phyloP scores from a whole-genome alignment of 2,797 vertebrate genomes.

The Siniperca scherzeri region DNA sequence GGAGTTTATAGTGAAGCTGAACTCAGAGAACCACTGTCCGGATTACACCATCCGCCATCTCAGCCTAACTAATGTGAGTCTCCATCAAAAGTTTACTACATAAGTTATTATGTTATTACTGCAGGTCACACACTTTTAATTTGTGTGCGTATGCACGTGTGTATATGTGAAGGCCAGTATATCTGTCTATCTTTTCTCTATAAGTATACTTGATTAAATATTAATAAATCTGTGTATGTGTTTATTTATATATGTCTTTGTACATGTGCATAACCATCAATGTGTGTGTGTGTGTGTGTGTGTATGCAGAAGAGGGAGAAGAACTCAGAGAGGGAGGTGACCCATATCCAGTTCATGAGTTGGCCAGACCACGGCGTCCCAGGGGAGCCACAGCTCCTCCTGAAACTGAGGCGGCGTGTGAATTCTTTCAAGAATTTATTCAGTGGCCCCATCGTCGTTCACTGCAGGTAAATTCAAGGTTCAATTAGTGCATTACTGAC shows the following conservation, averaged over 20 bases:
- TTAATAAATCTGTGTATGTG: not conserved
- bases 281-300: conserved; percentile 27
- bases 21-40: conserved; percentile 88
- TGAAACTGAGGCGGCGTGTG: conserved; percentile 93
- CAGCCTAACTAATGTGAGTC: conserved; percentile 86
- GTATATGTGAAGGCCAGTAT: not conserved
- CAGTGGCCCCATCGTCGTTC: conserved; percentile 94
- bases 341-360: conserved; percentile 97
- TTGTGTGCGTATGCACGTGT: not conserved
- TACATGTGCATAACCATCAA: not conserved
- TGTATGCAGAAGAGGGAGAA: conserved; percentile 89
- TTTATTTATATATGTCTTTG: not conserved
- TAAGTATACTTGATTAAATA: not conserved
- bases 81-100: not conserved
- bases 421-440: conserved; percentile 97
- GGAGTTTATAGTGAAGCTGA: conserved; percentile 90
- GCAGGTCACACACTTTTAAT: not conserved
- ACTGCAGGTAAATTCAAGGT: conserved; percentile 90
- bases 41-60: conserved; percentile 94
- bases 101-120: not conserved
- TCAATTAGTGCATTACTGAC: not conserved
- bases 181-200: not conserved
- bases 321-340: conserved; percentile 90
- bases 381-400: conserved; percentile 92
- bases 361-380: conserved; percentile 99